phyloP scores from a whole-genome alignment of 2,888 invertebrate species.

The Acrobasis repandana region DNA sequence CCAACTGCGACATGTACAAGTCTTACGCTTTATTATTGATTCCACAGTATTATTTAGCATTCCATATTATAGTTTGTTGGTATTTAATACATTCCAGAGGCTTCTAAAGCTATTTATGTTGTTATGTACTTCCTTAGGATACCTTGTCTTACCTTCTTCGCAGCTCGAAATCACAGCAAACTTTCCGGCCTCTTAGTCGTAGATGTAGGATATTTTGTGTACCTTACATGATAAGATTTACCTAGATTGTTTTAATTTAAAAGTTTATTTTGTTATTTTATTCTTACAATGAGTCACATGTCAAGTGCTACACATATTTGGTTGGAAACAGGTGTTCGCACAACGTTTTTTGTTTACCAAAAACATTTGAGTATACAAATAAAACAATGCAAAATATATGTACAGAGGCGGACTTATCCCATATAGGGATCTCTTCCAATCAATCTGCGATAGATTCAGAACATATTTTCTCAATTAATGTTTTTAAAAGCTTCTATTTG shows the following conservation, averaged over 20 bases:
- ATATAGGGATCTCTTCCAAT: no score
- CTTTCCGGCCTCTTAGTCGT: not conserved
- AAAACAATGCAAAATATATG: no score
- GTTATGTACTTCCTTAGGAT: not conserved
- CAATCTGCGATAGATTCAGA: no score
- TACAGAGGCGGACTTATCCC: no score
- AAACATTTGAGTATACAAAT: no score
- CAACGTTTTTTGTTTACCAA: no score
- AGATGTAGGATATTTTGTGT: not conserved
- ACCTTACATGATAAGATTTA: not conserved
- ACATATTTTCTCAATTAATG: no score
- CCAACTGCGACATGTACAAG: no score
- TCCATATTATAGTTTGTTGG: not conserved
- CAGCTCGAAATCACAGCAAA: conserved; percentile 1
- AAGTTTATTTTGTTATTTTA: not conserved
- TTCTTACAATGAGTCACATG: not conserved
- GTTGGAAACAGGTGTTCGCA: no score
- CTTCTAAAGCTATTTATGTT: not conserved
- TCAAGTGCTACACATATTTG: no score
- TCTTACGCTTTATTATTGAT: not conserved
- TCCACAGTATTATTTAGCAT: not conserved
- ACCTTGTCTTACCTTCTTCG: not conserved
- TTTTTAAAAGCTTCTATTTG: no score
- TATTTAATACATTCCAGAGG: not conserved
- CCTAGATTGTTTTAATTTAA: not conserved